Evolutionary conservation across 2,888 invertebrate species (phyloP).

Genomic region (Nemurella pictetii): DNA sequence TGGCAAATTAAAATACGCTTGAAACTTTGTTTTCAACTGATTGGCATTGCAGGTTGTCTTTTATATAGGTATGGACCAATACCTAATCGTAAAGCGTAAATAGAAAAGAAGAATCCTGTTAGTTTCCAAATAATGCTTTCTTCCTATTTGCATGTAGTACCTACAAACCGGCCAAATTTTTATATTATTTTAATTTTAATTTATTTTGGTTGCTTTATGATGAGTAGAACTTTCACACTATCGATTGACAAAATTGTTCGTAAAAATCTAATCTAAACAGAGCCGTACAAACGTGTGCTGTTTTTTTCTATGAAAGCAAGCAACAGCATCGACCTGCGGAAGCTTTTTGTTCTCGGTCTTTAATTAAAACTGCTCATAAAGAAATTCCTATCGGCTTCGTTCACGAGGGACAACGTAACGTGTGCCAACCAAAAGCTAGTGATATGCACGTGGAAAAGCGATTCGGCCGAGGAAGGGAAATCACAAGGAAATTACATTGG

Average conservation of each 20-base stretch:
- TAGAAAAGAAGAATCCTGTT: too few relatives aligned
- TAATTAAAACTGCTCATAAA: conserved; percentile 41
- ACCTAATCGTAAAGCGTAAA: too few relatives aligned
- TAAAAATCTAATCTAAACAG: conserved; percentile 27
- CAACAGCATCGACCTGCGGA: neutral
- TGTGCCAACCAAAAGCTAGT: neutral
- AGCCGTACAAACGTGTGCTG: neutral
- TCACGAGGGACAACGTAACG: conserved; percentile 5
- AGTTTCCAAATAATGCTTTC: too few relatives aligned
- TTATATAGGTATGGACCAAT: too few relatives aligned
- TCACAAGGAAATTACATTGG: conserved; percentile 32
- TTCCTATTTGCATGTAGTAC: too few relatives aligned
- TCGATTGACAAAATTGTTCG: conserved; percentile 45
- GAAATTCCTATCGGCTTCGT: conserved; percentile 39
- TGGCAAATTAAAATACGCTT: too few relatives aligned
- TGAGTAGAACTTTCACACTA: conserved; percentile 41
- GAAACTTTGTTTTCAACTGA: too few relatives aligned
- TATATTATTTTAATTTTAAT: too few relatives aligned
- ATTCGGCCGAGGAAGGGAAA: conserved; percentile 22
- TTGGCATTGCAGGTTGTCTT: too few relatives aligned
- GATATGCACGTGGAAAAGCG: neutral
- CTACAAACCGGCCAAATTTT: too few relatives aligned
- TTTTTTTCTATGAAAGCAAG: conserved; percentile 13
- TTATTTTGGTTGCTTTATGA: neutral
- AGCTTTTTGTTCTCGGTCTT: conserved; percentile 33